These are phyloP conservation scores for Clanis bilineata DNA, from an alignment of 2,888 invertebrate genomes.

Conservation along the genomic window DNA sequence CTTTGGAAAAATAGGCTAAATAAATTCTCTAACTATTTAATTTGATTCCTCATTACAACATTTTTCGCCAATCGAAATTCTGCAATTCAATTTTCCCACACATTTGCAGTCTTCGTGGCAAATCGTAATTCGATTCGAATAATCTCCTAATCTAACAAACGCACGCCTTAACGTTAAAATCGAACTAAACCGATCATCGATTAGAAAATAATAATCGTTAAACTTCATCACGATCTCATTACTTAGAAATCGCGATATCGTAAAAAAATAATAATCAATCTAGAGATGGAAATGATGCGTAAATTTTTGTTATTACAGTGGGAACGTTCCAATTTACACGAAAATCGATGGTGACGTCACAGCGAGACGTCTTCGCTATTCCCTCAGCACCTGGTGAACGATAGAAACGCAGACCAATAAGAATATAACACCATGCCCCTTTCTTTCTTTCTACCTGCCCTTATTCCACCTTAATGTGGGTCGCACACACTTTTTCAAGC, in stretches of 20 bases:
- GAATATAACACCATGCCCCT: too few relatives aligned
- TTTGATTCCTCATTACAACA: background rate
- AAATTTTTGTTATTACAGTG: slow-evolving; percentile 21
- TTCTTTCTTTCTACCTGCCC: too few relatives aligned
- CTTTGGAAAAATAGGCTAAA: too few relatives aligned
- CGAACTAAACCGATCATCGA: slow-evolving; percentile 14
- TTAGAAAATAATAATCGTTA: slow-evolving; percentile 9
- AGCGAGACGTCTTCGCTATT: background rate
- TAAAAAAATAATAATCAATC: slow-evolving; percentile 13
- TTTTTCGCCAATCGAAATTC: background rate
- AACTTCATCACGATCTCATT: slow-evolving; percentile 8
- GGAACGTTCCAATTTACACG: slow-evolving; percentile 21
- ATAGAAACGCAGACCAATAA: background rate
- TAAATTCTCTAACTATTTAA: too few relatives aligned
- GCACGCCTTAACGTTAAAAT: background rate
- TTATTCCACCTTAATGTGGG: too few relatives aligned
- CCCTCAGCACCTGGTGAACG: background rate
- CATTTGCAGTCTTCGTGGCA: background rate
- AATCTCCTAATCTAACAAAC: background rate
- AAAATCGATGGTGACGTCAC: slow-evolving; percentile 15
- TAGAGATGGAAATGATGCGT: slow-evolving; percentile 11
- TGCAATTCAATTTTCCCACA: background rate
- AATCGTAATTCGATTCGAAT: background rate
- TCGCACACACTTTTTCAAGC: too few relatives aligned
- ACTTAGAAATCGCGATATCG: background rate